These are phyloP conservation scores for Amblyteles armatorius DNA, from an alignment of 2,888 invertebrate genomes.

Conservation along the genomic window DNA sequence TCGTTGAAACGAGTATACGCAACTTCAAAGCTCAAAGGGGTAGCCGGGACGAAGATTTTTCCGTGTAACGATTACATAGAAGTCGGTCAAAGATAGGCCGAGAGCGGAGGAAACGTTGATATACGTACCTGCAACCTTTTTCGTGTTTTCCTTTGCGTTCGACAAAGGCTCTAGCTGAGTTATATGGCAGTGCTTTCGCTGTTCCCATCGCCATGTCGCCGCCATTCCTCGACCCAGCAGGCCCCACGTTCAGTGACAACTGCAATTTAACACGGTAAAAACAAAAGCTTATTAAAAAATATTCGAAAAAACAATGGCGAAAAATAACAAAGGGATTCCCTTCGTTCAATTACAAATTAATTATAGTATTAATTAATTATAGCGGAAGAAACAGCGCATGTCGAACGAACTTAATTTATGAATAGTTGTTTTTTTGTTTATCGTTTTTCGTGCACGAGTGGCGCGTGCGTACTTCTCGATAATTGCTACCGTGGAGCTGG, in stretches of 20 bases:
- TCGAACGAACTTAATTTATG: not conserved
- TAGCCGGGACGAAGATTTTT: constrained; percentile 28
- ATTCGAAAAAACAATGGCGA: not conserved
- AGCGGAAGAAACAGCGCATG: not conserved
- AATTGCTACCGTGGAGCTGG: not conserved
- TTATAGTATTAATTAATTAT: not conserved
- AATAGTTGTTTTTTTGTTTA: not conserved
- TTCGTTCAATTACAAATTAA: not conserved
- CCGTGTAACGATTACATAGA: not conserved
- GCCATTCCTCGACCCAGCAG: constrained; percentile 83
- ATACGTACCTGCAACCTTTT: constrained; percentile 81
- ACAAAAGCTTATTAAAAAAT: not conserved
- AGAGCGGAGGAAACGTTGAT: not conserved
- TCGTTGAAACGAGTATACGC: constrained; percentile 12
- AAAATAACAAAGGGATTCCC: not conserved
- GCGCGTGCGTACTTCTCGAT: not conserved
- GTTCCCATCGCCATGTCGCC: constrained; percentile 83
- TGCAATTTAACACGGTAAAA: constrained; percentile 70
- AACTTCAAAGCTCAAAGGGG: constrained; percentile 43
- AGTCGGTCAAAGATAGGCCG: constrained; percentile 2
- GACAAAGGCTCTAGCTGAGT: constrained; percentile 82
- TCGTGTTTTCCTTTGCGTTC: constrained; percentile 81
- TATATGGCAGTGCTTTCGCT: constrained; percentile 84
- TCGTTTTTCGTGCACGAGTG: not conserved
- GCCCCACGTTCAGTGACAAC: constrained; percentile 76